phyloP scores from a whole-genome alignment of 2,797 vertebrate genomes.

The Poecile montanus region DNA sequence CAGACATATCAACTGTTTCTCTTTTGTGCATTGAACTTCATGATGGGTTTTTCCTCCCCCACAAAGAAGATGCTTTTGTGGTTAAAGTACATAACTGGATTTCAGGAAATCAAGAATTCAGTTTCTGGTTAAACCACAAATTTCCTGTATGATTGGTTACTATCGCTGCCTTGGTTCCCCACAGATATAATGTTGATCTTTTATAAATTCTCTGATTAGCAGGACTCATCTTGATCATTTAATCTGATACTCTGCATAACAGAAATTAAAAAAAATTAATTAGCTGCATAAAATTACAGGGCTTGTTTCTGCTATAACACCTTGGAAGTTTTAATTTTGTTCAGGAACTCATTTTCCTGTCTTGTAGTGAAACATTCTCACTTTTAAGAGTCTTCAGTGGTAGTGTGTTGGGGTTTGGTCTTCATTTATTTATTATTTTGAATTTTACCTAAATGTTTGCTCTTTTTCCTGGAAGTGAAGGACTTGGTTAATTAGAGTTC shows the following conservation, averaged over 20 bases:
- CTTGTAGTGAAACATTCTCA: neutral
- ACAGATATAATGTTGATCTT: neutral
- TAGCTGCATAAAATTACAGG: neutral
- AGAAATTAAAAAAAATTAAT: neutral
- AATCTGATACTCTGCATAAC: neutral
- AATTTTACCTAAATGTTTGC: neutral
- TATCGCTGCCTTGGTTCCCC: conserved; percentile 2
- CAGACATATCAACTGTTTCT: neutral
- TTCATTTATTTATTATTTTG: neutral
- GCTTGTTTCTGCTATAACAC: neutral
- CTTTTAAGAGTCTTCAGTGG: neutral
- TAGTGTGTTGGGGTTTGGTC: neutral
- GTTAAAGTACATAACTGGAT: conserved; percentile 20
- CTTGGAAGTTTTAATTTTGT: neutral
- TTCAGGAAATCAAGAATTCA: conserved; percentile 61
- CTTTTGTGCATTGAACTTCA: neutral
- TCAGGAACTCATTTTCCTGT: neutral
- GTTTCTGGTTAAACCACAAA: conserved; percentile 52
- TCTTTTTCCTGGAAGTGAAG: neutral
- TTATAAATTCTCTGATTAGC: neutral
- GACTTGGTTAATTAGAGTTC: neutral
- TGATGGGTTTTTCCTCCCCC: conserved; percentile 19
- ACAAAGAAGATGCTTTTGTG: conserved; percentile 33
- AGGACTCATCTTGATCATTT: neutral
- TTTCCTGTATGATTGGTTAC: conserved; percentile 33